Conservation (phyloP, 2,888 invertebrate genomes). For the Andrena chrysosceles region DNA sequence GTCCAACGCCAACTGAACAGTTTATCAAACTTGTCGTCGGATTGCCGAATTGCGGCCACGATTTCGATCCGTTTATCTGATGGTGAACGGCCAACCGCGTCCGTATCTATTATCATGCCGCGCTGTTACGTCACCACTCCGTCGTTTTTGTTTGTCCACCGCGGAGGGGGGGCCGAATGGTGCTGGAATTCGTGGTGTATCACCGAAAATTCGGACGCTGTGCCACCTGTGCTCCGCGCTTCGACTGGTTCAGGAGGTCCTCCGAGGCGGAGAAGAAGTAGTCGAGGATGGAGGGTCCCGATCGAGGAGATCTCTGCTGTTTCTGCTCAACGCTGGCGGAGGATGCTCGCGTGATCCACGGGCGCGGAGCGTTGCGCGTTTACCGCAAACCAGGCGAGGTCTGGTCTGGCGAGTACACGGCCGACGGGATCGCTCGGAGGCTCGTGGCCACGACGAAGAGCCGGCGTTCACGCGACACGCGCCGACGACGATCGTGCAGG, state of each 20-base stretch:
- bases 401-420: background rate
- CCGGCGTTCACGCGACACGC: constrained; percentile 7
- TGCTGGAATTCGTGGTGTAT: background rate
- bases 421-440: constrained; percentile 43
- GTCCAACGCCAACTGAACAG: constrained; percentile 41
- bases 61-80: constrained; percentile 66
- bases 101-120: constrained; percentile 70
- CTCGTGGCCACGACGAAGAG: background rate
- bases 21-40: constrained; percentile 64
- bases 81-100: constrained; percentile 54
- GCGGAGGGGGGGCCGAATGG: background rate
- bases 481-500: constrained; percentile 20
- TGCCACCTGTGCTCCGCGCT: too few relatives aligned
- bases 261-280: too few relatives aligned
- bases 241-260: too few relatives aligned
- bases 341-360: constrained; percentile 1
- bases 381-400: background rate
- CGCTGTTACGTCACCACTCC: constrained; percentile 63
- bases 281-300: too few relatives aligned
- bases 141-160: background rate
- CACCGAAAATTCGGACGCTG: too few relatives aligned
- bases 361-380: constrained; percentile 9
- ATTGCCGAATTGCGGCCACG: constrained; percentile 53
- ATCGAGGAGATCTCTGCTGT: too few relatives aligned
- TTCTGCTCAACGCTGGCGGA: too few relatives aligned